Percentiles rank a stretch among this genome's conserved stretches.
These are phyloP conservation scores for Trichopria drosophilae DNA, from an alignment of 2,888 invertebrate species.

Conservation along the genomic window DNA sequence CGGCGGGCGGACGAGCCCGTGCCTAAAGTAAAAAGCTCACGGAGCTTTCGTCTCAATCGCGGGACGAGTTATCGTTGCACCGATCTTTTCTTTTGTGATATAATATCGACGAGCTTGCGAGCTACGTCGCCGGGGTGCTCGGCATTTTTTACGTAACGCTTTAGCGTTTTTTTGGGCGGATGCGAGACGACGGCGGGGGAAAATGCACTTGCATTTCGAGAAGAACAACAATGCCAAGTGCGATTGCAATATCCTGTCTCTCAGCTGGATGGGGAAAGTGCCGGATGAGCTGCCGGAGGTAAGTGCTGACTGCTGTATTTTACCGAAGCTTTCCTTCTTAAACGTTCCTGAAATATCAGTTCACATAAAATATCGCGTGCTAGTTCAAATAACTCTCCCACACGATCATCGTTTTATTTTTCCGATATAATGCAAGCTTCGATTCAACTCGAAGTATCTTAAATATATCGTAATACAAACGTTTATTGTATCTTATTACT, in stretches of 20 bases:
- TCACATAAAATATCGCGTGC: not conserved
- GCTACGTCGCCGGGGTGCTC: too few relatives aligned
- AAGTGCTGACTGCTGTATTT: constrained; percentile 45
- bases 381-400: not conserved
- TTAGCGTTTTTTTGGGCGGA: too few relatives aligned
- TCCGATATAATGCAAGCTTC: not conserved
- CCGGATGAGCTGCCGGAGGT: constrained; percentile 95
- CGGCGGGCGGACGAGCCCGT: too few relatives aligned
- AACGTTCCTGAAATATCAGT: not conserved
- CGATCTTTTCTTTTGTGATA: too few relatives aligned
- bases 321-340: not conserved
- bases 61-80: too few relatives aligned
- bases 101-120: too few relatives aligned
- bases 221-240: constrained; percentile 90
- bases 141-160: too few relatives aligned
- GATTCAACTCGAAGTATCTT: too few relatives aligned
- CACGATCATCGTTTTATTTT: not conserved
- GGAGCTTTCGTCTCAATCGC: too few relatives aligned
- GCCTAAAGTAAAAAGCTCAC: too few relatives aligned
- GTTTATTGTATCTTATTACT: too few relatives aligned
- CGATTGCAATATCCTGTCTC: constrained; percentile 90
- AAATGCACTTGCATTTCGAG: constrained; percentile 96
- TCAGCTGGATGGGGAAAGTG: constrained; percentile 99
- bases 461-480: too few relatives aligned
- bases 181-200: constrained; percentile 32